Conservation (phyloP, 2,113 vertebrate genomes). For the Lanius collurio region DNA sequence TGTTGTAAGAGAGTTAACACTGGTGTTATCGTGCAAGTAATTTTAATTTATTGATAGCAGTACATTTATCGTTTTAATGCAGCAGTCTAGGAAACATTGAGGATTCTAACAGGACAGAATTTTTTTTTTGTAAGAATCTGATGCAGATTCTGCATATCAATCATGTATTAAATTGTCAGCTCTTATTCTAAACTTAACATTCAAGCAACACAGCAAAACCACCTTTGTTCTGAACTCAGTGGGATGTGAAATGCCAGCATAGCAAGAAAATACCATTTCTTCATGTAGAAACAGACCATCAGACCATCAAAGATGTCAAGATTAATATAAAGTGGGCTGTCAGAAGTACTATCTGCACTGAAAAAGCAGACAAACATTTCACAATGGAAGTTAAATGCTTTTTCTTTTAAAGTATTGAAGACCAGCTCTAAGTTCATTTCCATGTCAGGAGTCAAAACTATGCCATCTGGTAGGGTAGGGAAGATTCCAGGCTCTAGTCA, state of each 20-base stretch:
- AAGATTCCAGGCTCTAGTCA: not conserved
- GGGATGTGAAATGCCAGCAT: constrained; percentile 55
- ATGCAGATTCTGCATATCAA: not conserved
- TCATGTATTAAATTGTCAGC: constrained; percentile 28
- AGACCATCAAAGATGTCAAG: constrained; percentile 42
- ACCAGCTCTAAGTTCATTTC: not conserved
- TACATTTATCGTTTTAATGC: not conserved
- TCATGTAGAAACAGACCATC: not conserved
- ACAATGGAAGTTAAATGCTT: not conserved
- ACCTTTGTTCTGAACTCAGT: constrained; percentile 53
- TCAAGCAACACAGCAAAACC: not conserved
- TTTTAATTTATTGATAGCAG: not conserved
- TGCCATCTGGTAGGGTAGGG: not conserved
- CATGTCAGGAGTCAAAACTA: not conserved
- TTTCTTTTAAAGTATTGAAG: not conserved
- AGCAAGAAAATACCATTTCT: constrained; percentile 21
- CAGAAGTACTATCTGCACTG: not conserved
- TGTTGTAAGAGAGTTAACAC: not conserved
- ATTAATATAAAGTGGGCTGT: constrained; percentile 32
- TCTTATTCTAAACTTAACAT: constrained; percentile 27
- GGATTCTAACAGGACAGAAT: not conserved
- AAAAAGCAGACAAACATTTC: not conserved
- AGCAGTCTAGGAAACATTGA: not conserved
- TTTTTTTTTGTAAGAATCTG: not conserved
- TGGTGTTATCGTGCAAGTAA: not conserved